Base-by-base conservation (phyloP, 1,140 invertebrate species). In the Papilio glaucus region DNA sequence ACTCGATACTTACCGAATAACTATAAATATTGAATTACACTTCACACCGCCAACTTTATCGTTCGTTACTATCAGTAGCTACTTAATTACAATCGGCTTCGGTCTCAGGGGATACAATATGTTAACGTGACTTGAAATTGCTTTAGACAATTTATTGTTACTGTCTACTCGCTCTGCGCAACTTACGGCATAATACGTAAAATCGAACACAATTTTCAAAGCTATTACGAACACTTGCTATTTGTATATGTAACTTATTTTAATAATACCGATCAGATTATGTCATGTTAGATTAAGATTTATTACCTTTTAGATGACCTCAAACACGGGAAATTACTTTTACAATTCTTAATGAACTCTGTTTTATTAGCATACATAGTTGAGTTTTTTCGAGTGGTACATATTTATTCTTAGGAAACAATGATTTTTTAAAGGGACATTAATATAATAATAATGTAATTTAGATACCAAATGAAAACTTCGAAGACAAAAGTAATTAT, bases 1-100 rank as follows among this genome's bases (percentile, higher is more conserved):
- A 6, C 6, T 33, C 29, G 29, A 33, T 33, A 33, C 29, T 33
- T 3, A 33, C 2, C 29, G 29, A 3, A 33, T 2, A 33, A 33
- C 82, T 86, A 84, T 81, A 78, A 87, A 79, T 79, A 87, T 80
- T 87, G 49, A 88, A 86, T 89, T 86, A 85, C 87, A 86, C 81
- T 89, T 85, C 83, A 82, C 80, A 75, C 77, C 69, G 65, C 71
- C 82, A 84, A 86, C 88, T 82, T 83, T 86, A 87, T 87, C 81
- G 77, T 74, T 70, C 82, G 79, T 84, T 84, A 89, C 87, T 87
- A 83, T 81, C 78, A 79, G 78, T 77, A 85, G 85, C 81, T 88
- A 87, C 86, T 89, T 89, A 87, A 88, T 88, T 89, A 89, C 84
- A 60, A 67, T 75, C 73, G 77, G 74, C 77, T 74, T 57, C 63